These are phyloP conservation scores for Cantharis rufa DNA, from an alignment of 2,888 invertebrate species.

Conservation along the genomic window DNA sequence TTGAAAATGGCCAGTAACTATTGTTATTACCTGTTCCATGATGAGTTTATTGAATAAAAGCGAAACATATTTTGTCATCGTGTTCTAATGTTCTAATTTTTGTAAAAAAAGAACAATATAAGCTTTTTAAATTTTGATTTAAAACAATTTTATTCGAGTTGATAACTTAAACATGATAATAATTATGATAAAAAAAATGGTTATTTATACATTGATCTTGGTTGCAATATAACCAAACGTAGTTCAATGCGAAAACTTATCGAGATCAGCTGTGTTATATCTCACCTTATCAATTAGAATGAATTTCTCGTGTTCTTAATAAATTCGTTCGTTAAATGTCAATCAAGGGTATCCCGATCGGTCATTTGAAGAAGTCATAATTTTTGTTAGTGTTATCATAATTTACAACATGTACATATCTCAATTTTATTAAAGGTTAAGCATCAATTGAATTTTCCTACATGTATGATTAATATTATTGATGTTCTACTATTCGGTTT, in stretches of 20 bases:
- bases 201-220: background rate
- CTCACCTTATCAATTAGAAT: conserved; percentile 8
- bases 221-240: background rate
- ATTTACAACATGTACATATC: background rate
- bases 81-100: no score
- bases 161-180: no score
- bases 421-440: background rate
- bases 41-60: no score
- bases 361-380: conserved; percentile 22
- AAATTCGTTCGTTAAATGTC: conserved; percentile 11
- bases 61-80: no score
- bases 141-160: no score
- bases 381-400: conserved; percentile 1
- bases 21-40: no score
- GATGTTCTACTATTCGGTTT: background rate
- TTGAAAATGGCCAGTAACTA: no score
- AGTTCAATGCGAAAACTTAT: background rate
- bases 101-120: no score
- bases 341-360: conserved; percentile 25
- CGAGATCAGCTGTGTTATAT: background rate
- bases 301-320: conserved; percentile 3
- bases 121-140: no score
- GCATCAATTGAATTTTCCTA: background rate
- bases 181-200: no score
- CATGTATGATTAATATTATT: background rate